phyloP scores from a whole-genome alignment of 2,888 invertebrate genomes.

The Anticlea derivata region DNA sequence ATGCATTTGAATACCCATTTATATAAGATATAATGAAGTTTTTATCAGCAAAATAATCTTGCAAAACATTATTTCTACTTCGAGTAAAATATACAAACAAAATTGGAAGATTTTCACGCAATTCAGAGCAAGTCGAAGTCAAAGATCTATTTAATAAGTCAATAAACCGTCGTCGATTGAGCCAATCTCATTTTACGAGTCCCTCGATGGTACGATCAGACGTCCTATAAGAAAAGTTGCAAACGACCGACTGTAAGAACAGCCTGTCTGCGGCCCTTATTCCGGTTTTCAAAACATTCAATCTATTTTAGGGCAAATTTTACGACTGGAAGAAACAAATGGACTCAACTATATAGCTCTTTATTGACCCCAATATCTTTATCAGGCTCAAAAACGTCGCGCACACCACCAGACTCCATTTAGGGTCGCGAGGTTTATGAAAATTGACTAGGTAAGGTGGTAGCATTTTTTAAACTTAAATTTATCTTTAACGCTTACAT shows the following conservation, averaged over 20 bases:
- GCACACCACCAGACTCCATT: conserved; percentile 36
- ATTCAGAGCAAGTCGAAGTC: conserved; percentile 57
- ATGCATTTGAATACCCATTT: conserved; percentile 10
- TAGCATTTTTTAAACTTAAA: conserved; percentile 57
- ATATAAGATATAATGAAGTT: conserved; percentile 9
- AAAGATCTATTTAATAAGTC: conserved; percentile 79
- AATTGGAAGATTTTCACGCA: conserved; percentile 49
- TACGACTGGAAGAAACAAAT: conserved; percentile 37
- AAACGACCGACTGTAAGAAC: conserved; percentile 52
- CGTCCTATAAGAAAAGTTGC: conserved; percentile 59
- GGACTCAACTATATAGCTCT: conserved; percentile 26
- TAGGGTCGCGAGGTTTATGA: conserved; percentile 43
- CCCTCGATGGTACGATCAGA: conserved; percentile 68
- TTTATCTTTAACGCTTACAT: conserved; percentile 46
- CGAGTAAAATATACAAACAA: conserved; percentile 41
- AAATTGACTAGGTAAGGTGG: conserved; percentile 41
- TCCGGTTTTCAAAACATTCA: conserved; percentile 47
- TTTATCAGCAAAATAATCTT: conserved; percentile 13
- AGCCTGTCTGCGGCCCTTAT: conserved; percentile 50
- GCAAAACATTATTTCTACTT: conserved; percentile 7
- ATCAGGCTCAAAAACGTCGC: conserved; percentile 19
- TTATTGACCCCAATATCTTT: conserved; percentile 19
- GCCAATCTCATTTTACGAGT: conserved; percentile 77
- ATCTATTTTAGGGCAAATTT: conserved; percentile 39
- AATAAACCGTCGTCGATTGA: conserved; percentile 74